Evolutionary conservation across 2,113 vertebrate genomes (phyloP).

Genomic region (Oncorhynchus nerka): DNA sequence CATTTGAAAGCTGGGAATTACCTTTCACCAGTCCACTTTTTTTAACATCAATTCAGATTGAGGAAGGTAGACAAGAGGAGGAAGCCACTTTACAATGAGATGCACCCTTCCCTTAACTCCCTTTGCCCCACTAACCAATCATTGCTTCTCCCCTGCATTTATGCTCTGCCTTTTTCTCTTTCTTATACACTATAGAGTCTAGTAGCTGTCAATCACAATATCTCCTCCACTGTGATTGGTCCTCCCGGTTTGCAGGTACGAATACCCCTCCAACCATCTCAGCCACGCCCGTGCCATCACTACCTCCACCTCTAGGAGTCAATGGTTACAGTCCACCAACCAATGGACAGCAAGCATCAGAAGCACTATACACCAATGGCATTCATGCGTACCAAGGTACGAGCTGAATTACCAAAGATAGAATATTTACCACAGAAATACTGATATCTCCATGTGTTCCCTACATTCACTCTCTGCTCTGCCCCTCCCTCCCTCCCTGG

Average conservation of each 20-base stretch:
- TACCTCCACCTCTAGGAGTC: constrained; percentile 79
- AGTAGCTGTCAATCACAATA: constrained; percentile 16
- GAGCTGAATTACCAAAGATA: neutral
- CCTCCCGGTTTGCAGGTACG: constrained; percentile 67
- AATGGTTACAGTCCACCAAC: constrained; percentile 80
- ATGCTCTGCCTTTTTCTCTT: constrained; percentile 22
- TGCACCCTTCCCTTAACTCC: neutral
- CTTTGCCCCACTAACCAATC: neutral
- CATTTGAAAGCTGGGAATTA: too few species aligned
- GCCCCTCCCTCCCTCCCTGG: too few species aligned
- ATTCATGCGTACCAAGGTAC: constrained; percentile 84
- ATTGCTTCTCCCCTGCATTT: neutral
- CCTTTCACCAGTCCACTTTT: too few species aligned
- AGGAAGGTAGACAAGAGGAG: neutral
- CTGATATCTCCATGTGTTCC: neutral
- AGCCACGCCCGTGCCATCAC: constrained; percentile 78
- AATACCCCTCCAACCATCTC: constrained; percentile 83
- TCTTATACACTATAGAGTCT: constrained; percentile 16
- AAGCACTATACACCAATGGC: constrained; percentile 82
- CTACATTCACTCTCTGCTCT: neutral
- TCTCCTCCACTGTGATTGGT: constrained; percentile 30
- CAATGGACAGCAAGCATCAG: constrained; percentile 79
- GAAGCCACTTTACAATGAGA: neutral
- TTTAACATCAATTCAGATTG: neutral
- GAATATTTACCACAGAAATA: neutral